A percentile compares a stretch with the other conserved stretches of the same genome.
phyloP scores from a whole-genome alignment of 2,888 invertebrate genomes.

The Euzetes globulus region DNA sequence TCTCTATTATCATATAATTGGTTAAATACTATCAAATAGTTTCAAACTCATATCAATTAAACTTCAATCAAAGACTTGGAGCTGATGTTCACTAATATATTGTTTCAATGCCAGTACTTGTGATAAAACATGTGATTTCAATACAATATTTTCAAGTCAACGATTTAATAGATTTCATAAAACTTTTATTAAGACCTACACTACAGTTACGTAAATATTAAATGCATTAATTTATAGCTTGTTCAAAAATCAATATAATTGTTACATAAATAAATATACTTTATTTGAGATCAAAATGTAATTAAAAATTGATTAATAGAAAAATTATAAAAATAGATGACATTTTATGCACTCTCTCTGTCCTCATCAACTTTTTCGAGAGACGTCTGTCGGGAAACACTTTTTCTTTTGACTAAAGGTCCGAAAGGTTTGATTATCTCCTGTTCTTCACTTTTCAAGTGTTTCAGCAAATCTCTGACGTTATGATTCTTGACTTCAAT shows the following conservation, averaged over 20 bases:
- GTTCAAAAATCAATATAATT: neutral
- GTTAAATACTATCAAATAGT: no score
- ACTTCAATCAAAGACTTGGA: neutral
- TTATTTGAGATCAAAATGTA: slow-evolving; percentile 15
- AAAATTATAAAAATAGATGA: neutral
- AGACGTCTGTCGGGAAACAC: neutral
- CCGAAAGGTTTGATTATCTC: neutral
- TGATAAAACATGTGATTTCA: no score
- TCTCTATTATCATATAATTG: no score
- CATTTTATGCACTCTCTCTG: neutral
- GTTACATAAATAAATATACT: neutral
- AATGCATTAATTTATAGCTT: no score
- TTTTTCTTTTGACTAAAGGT: neutral
- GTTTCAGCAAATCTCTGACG: neutral
- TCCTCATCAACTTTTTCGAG: neutral
- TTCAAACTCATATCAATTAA: neutral
- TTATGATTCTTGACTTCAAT: neutral
- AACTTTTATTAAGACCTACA: no score
- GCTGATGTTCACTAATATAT: no score
- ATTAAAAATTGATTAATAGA: neutral
- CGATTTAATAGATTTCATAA: neutral
- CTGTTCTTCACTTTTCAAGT: neutral
- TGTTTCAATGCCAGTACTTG: neutral
- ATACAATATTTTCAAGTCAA: no score
- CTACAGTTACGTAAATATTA: no score